These are phyloP conservation scores for Ormyrus nitidulus DNA, from an alignment of 2,888 invertebrate species.

Conservation along the genomic window DNA sequence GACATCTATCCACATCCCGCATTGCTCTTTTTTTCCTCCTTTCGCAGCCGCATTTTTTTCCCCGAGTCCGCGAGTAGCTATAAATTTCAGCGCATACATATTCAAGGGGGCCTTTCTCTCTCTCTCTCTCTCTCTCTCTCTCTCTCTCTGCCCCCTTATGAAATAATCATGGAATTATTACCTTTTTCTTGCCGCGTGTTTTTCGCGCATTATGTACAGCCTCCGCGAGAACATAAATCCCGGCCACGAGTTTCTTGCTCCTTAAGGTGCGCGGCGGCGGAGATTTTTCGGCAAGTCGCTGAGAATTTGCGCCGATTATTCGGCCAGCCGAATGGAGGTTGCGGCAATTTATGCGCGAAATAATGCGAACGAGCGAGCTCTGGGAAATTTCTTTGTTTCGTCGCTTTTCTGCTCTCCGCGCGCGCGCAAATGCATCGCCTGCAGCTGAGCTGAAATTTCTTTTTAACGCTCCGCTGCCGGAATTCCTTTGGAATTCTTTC, in stretches of 20 bases:
- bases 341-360: conserved; percentile 2
- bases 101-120: conserved; percentile 61
- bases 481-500: no score
- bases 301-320: conserved; percentile 25
- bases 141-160: conserved; percentile 64
- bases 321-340: not conserved
- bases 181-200: conserved; percentile 51
- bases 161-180: conserved; percentile 73
- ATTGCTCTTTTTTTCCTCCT: conserved; percentile 21
- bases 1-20: conserved; percentile 30
- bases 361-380: not conserved
- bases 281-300: conserved; percentile 21
- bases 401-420: not conserved
- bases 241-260: conserved; percentile 37
- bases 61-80: conserved; percentile 59
- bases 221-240: conserved; percentile 38
- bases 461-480: no score
- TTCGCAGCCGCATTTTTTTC: not conserved
- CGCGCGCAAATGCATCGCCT: not conserved
- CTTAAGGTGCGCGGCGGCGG: conserved; percentile 27
- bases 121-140: conserved; percentile 5
- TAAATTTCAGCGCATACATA: conserved; percentile 73
- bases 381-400: not conserved
- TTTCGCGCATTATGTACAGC: conserved; percentile 31
- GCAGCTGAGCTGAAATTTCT: no score